A percentile compares a stretch with the other conserved stretches of the same genome.
These are phyloP conservation scores for Lampris incognitus DNA, from an alignment of 2,113 vertebrate genomes.

Conservation along the genomic window DNA sequence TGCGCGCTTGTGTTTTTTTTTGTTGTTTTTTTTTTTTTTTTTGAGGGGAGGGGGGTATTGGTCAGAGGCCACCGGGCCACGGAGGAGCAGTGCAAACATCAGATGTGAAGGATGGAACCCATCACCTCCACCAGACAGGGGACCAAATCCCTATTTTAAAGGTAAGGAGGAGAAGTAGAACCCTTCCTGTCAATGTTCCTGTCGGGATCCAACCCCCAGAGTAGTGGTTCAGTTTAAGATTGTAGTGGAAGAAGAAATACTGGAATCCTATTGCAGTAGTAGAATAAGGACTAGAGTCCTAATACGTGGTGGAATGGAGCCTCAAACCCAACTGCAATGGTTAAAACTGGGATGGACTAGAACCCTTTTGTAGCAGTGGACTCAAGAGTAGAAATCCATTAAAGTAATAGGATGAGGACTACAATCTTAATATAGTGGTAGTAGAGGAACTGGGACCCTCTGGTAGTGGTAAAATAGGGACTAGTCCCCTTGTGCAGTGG, in stretches of 20 bases:
- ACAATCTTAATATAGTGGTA: too few relatives aligned
- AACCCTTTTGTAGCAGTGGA: background rate
- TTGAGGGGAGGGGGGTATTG: background rate
- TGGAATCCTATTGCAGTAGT: background rate
- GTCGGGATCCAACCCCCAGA: too few relatives aligned
- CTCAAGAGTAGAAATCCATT: too few relatives aligned
- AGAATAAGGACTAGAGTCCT: background rate
- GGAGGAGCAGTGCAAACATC: constrained; percentile 48
- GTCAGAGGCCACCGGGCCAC: too few relatives aligned
- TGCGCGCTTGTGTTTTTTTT: background rate
- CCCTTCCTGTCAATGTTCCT: background rate
- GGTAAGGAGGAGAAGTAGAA: constrained; percentile 20
- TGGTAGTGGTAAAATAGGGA: constrained; percentile 16
- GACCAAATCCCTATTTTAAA: background rate
- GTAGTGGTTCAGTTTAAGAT: too few relatives aligned
- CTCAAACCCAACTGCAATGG: too few relatives aligned
- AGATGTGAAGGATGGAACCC: constrained; percentile 23
- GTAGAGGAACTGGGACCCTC: background rate
- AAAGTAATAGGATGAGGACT: too few relatives aligned
- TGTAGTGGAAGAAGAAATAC: background rate
- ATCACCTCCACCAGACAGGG: constrained; percentile 12
- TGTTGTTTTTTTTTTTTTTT: background rate
- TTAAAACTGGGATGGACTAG: background rate
- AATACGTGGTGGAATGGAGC: too few relatives aligned
- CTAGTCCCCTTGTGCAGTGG: background rate